Percentiles rank a stretch among this genome's conserved stretches.
Conservation (phyloP, 2,888 invertebrate species). For the Hecatera dysodea region DNA sequence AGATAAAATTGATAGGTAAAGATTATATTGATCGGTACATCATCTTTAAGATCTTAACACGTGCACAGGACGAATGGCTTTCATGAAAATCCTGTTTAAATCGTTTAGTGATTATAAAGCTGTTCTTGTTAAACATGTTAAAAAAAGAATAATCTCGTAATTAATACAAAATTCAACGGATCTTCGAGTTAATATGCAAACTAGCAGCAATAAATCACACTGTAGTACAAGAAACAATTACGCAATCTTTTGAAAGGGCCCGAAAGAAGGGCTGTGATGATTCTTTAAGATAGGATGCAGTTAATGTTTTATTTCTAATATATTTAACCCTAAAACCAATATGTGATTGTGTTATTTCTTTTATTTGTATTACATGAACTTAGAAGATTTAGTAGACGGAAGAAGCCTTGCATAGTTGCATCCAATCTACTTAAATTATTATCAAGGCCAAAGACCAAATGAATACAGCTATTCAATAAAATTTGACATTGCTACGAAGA, state of each 20-base stretch:
- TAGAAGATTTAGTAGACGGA: constrained; percentile 14
- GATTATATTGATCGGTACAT: too few species aligned
- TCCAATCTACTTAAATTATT: constrained; percentile 28
- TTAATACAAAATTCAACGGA: background rate
- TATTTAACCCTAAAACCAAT: too few species aligned
- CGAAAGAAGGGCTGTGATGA: background rate
- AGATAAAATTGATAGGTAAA: background rate
- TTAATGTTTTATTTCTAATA: too few species aligned
- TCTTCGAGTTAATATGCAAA: background rate
- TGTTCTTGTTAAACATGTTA: too few species aligned
- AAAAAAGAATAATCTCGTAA: background rate
- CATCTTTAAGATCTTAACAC: background rate
- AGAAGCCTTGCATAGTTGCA: constrained; percentile 19
- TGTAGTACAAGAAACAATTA: background rate
- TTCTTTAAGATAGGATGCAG: background rate
- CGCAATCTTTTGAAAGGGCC: background rate
- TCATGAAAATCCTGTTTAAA: too few species aligned
- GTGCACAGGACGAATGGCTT: background rate
- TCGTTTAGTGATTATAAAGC: background rate
- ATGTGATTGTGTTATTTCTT: background rate
- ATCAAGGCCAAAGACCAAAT: constrained; percentile 24
- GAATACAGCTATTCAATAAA: constrained; percentile 2
- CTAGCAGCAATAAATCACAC: background rate
- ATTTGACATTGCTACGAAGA: constrained; percentile 40
- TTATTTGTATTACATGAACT: constrained; percentile 22